A percentile compares a stretch with the other conserved stretches of the same genome.
Conservation (phyloP, 2,113 vertebrate species). For the Scopus umbretta region DNA sequence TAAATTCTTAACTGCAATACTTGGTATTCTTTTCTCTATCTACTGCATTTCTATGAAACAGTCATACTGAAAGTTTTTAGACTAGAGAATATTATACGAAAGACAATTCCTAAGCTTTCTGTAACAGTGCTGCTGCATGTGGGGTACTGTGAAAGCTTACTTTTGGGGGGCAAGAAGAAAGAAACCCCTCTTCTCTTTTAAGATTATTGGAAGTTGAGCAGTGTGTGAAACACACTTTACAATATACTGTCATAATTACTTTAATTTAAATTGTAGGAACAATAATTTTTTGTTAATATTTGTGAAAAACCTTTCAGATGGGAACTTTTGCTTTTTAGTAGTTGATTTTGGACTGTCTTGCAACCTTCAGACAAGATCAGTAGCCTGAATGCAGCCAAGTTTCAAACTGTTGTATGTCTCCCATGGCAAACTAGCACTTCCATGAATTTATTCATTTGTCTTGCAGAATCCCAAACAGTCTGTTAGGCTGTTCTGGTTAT, state of each 20-base stretch:
- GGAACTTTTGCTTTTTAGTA: not conserved
- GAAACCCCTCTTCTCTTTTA: not conserved
- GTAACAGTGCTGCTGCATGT: not conserved
- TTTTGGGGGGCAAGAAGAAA: not conserved
- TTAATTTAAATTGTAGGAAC: not conserved
- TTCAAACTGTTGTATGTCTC: not conserved
- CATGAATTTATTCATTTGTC: not conserved
- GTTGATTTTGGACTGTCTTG: not conserved
- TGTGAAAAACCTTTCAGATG: not conserved
- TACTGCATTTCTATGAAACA: not conserved
- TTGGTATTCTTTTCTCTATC: not conserved
- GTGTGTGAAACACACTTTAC: not conserved
- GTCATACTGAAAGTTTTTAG: not conserved
- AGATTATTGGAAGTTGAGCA: not conserved
- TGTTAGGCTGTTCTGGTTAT: not conserved
- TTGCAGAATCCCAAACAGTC: not conserved
- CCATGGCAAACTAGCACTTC: not conserved
- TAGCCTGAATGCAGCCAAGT: not conserved
- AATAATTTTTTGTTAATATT: not conserved
- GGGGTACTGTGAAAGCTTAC: not conserved
- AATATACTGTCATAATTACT: not conserved
- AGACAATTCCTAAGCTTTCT: not conserved
- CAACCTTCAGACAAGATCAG: not conserved
- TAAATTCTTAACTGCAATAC: not conserved
- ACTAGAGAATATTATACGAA: not conserved